Conservation (phyloP, 2,113 vertebrate species). For the Brachyhypopomus gauderio region DNA sequence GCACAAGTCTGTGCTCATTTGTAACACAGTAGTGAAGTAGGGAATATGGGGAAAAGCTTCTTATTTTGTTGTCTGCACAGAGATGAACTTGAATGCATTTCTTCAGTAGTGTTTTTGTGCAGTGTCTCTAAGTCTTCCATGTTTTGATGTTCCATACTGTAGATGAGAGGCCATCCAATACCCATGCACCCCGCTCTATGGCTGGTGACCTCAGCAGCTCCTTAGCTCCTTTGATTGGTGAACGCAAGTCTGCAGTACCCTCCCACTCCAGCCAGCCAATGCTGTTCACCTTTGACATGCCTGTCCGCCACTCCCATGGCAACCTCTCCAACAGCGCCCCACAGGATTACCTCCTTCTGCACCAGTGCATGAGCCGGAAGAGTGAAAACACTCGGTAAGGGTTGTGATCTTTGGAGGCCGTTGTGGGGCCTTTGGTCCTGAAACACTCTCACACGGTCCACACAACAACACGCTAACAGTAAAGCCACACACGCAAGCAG, state of each 20-base stretch:
- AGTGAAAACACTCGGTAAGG: conserved; percentile 89
- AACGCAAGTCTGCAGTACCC: conserved; percentile 83
- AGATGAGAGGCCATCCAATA: conserved; percentile 84
- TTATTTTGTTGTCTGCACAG: conserved; percentile 45
- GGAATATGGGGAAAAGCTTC: conserved; percentile 52
- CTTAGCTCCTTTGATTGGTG: conserved; percentile 81
- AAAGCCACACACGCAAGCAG: too few species aligned
- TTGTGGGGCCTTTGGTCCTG: conserved; percentile 37
- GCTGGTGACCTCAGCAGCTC: conserved; percentile 81
- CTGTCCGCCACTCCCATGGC: conserved; percentile 76
- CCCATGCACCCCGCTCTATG: conserved; percentile 83
- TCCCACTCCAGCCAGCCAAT: conserved; percentile 95
- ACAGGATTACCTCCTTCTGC: conserved; percentile 97
- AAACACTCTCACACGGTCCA: background rate
- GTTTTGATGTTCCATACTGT: conserved; percentile 37
- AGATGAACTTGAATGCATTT: conserved; percentile 46
- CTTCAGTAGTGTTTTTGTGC: background rate
- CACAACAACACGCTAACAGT: background rate
- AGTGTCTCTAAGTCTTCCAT: conserved; percentile 20
- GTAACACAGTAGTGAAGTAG: background rate
- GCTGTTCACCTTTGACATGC: conserved; percentile 92
- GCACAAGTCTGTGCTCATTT: conserved; percentile 35
- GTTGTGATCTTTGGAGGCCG: conserved; percentile 45
- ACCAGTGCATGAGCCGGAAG: conserved; percentile 97
- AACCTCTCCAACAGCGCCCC: conserved; percentile 91